Base-by-base conservation (phyloP, 2,888 invertebrate species). In the Tetheella fluctuosa region DNA sequence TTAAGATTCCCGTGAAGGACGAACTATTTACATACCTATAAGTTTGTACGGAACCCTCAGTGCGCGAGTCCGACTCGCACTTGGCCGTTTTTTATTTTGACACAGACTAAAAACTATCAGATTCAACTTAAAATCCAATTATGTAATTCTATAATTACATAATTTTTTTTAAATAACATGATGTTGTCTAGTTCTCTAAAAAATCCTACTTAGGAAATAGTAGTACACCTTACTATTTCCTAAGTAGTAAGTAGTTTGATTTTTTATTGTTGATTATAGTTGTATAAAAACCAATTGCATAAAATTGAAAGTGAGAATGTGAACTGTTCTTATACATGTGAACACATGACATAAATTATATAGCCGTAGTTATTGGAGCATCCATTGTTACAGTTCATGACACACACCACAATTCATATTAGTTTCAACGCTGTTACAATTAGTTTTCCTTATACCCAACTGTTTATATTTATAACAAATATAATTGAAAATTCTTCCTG, bases 221-320 rank as follows among this genome's bases (percentile, higher is more conserved):
- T n/a, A 37, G 1, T 0, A 2, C 8, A 7, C 20, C 10, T 2
- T 17, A 3, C 42, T 48, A 48, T 10, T 1, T 2, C n/a, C n/a
- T n/a, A n/a, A n/a, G n/a, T n/a, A n/a, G n/a, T n/a, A n/a, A n/a
- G n/a, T n/a, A n/a, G n/a, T n/a, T n/a, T n/a, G n/a, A n/a, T n/a
- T n/a, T n/a, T n/a, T n/a, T n/a, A n/a, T n/a, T n/a, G n/a, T n/a
- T n/a, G n/a, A n/a, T n/a, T n/a, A n/a, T n/a, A n/a, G n/a, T n/a
- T 1, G 0, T 17, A 56, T 23, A 55, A 57, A 30, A 60, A 53
- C 52, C 53, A 37, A 48, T 69, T 71, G 63, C 64, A 64, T 65
- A 65, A 64, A 70, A 70, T 65, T 70, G 71, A 76, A 75, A 68
- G 65, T 58, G 7, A 67, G 68, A 52, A 65, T 67, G 65, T 66